Conservation (phyloP, 2,888 invertebrate species). For the Galerucella pusilla region DNA sequence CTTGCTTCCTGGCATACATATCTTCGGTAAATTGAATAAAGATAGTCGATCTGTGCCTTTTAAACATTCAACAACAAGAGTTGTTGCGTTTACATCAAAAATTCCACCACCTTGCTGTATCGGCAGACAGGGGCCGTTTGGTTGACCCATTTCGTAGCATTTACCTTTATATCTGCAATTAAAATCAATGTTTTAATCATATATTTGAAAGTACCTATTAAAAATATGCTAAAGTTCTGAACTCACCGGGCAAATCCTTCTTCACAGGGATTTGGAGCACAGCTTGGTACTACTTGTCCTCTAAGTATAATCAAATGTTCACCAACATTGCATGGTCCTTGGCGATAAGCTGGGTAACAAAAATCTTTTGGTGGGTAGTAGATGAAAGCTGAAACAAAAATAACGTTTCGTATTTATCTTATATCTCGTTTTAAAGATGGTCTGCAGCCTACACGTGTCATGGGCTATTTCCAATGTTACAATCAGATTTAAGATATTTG, state of each 20-base stretch:
- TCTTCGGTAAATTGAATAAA: conserved; percentile 47
- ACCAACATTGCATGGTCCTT: conserved; percentile 72
- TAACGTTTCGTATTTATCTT: neutral
- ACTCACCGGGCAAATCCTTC: conserved; percentile 67
- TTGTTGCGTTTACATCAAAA: conserved; percentile 72
- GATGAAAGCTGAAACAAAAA: conserved; percentile 65
- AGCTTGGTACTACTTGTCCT: conserved; percentile 69
- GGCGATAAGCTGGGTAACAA: conserved; percentile 73
- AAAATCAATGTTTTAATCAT: conserved; percentile 38
- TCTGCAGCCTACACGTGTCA: too few relatives aligned
- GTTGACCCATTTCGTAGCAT: conserved; percentile 66
- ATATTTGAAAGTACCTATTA: neutral
- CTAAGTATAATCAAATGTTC: conserved; percentile 70
- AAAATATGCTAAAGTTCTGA: neutral
- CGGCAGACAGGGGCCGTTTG: conserved; percentile 65
- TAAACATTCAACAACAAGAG: conserved; percentile 71
- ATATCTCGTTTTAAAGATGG: neutral
- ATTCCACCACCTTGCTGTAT: conserved; percentile 63
- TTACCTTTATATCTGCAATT: conserved; percentile 63
- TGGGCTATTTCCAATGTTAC: too few relatives aligned
- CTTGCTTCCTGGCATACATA: conserved; percentile 58
- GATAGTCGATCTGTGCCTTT: conserved; percentile 54
- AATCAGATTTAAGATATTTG: too few relatives aligned
- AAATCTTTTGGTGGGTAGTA: conserved; percentile 72
- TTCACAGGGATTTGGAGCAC: conserved; percentile 72